Conservation (phyloP, 2,113 vertebrate genomes). For the Sebastes schlegelii region DNA sequence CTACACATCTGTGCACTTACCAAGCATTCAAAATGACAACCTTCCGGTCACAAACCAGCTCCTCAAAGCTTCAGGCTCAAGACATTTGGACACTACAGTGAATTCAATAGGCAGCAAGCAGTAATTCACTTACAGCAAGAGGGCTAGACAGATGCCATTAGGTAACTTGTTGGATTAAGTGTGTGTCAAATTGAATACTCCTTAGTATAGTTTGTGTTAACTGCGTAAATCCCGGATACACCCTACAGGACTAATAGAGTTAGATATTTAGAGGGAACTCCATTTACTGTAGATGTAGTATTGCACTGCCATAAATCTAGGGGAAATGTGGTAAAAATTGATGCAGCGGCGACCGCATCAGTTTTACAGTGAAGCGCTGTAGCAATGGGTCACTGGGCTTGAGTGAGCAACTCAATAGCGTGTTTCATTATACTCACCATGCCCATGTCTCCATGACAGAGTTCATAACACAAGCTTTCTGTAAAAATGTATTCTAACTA, state of each 20-base stretch:
- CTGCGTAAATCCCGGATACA: neutral
- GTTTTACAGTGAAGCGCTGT: neutral
- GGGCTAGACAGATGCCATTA: conserved; percentile 12
- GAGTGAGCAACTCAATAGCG: neutral
- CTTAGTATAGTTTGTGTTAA: neutral
- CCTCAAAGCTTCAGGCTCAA: neutral
- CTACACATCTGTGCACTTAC: conserved; percentile 15
- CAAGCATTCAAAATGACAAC: neutral
- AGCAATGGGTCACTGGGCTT: neutral
- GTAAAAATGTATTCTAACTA: neutral
- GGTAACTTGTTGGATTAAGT: conserved; percentile 39
- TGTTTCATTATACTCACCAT: neutral
- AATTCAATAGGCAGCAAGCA: conserved; percentile 3
- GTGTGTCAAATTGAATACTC: conserved; percentile 38
- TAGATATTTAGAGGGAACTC: neutral
- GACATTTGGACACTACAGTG: conserved; percentile 1
- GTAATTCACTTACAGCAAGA: conserved; percentile 7
- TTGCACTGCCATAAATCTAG: neutral
- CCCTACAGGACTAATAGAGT: neutral
- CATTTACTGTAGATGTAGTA: neutral
- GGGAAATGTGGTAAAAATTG: neutral
- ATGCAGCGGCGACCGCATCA: neutral
- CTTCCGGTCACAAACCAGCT: conserved; percentile 8
- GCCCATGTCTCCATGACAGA: neutral
- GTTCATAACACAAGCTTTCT: neutral